phyloP scores from a whole-genome alignment of 2,113 vertebrate genomes.

The Antigone vipio region DNA sequence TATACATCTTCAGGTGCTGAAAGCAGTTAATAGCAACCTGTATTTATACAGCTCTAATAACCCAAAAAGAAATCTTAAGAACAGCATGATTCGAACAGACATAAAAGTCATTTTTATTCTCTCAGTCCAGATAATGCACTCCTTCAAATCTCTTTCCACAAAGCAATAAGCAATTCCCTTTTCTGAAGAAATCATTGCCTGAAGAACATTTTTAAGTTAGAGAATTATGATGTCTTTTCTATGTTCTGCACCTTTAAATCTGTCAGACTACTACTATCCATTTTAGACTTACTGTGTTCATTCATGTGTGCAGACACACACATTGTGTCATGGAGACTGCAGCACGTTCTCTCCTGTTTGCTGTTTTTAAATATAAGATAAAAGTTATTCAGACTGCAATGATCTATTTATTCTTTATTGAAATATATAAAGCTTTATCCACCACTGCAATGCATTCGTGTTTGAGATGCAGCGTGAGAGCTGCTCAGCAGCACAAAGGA shows the following conservation, averaged over 20 bases:
- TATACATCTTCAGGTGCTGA: not conserved
- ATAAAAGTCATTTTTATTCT: not conserved
- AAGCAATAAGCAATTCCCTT: not conserved
- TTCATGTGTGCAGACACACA: slow-evolving; percentile 23
- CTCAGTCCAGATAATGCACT: not conserved
- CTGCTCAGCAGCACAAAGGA: not conserved
- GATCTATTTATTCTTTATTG: not conserved
- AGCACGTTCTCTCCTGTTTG: not conserved
- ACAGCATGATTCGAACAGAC: not conserved
- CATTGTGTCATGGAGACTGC: not conserved
- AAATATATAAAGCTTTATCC: not conserved
- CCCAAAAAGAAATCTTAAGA: not conserved
- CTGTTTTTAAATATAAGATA: slow-evolving; percentile 18
- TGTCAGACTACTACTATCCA: not conserved
- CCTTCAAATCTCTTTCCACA: slow-evolving; percentile 3
- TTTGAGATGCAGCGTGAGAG: not conserved
- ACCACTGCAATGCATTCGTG: not conserved
- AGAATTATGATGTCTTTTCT: not conserved
- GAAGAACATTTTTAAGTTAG: not conserved
- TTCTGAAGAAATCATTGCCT: not conserved
- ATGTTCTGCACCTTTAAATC: slow-evolving; percentile 40
- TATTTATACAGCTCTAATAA: not conserved
- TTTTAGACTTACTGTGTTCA: slow-evolving; percentile 15
- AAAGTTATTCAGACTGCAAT: not conserved
- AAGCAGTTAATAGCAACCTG: not conserved